A percentile compares a stretch with the other conserved stretches of the same genome.
These are phyloP conservation scores for Muschampia plurimacula DNA, from an alignment of 2,888 invertebrate species.

Conservation along the genomic window DNA sequence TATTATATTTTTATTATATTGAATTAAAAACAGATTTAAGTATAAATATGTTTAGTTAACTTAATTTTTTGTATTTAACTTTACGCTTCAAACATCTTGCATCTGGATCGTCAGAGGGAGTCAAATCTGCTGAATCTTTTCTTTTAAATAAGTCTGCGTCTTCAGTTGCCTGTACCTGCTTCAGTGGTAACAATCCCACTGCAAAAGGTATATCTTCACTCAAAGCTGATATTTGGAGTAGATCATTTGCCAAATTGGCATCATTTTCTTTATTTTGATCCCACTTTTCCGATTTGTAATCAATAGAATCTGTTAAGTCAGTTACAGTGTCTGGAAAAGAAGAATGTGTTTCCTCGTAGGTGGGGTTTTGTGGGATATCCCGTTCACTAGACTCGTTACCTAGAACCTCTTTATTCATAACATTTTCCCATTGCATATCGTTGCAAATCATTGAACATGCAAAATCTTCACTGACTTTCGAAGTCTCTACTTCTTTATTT, in stretches of 20 bases:
- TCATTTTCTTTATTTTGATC: conserved; percentile 41
- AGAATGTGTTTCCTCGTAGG: conserved; percentile 10
- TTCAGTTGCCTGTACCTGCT: conserved; percentile 61
- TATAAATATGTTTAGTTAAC: conserved; percentile 41
- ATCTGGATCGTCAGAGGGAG: conserved; percentile 64
- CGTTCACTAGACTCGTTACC: conserved; percentile 42
- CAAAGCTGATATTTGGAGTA: conserved; percentile 48
- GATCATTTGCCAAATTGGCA: conserved; percentile 4
- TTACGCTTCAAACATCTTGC: conserved; percentile 78
- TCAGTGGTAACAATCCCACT: conserved; percentile 75
- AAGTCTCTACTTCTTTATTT: conserved; percentile 26
- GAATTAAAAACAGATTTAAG: background rate
- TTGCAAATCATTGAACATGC: conserved; percentile 27
- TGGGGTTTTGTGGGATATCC: conserved; percentile 11
- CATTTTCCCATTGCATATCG: conserved; percentile 49
- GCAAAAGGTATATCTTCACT: conserved; percentile 76
- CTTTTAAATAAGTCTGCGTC: conserved; percentile 64
- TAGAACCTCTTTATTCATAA: conserved; percentile 31
- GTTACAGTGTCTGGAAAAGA: conserved; percentile 21
- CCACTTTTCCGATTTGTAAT: conserved; percentile 56
- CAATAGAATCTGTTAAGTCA: conserved; percentile 14
- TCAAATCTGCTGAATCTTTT: conserved; percentile 58
- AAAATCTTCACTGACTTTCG: conserved; percentile 35
- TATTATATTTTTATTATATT: background rate
- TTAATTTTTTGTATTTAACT: conserved; percentile 73